Evolutionary conservation across 2,113 vertebrate genomes (phyloP), one percentile per base, ranked within the genome.

Genomic region (Nicator chloris): DNA sequence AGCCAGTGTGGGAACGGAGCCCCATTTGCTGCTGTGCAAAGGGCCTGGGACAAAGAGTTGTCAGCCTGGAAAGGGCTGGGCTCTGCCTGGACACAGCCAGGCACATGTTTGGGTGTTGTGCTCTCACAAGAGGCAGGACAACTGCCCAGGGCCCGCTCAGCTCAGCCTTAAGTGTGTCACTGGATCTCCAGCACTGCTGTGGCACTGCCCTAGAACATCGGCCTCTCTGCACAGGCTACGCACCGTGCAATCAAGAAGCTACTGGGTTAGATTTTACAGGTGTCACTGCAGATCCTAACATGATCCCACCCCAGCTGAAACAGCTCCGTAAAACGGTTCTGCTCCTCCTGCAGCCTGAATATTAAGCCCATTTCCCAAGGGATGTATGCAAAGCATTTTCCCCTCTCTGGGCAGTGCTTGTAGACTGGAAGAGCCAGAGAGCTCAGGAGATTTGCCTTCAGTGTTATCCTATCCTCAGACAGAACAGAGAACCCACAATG

Each of bases 61-160:
- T 47, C 60, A 47, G 51, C 22, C 16, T 4, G 17, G 31, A 37
- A 44, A 77, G 24, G 15, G 24, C 14, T 11, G 2, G 18, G 16
- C 21, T 47, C 59, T 60, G 40, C 35, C 20, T 0, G 0, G 56
- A n/a, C 6, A 4, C 57, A 73, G 84, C 9, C 49, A 61, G 40
- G 40, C 20, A 57, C 0, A 1, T 0, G 0, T 60, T 15, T 63
- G 57, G n/a, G n/a, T 4, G 2, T 37, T 4, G 1, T 35, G 21
- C 63, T 60, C 83, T 80, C 63, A 39, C 0, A 0, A 68, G 49
- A 39, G 51, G 63, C 64, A 69, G 40, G 54, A 51, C 35, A 70
- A 35, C 59, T 28, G 19, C 60, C 39, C 69, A 54, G 14, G 33
- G 22, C 23, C 18, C 0, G 2, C 31, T 8, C 70, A 90, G 65